Evolutionary conservation across 1,140 invertebrate genomes (phyloP), one percentile per base, ranked within the genome.

Genomic region (Campoletis sonorensis): DNA sequence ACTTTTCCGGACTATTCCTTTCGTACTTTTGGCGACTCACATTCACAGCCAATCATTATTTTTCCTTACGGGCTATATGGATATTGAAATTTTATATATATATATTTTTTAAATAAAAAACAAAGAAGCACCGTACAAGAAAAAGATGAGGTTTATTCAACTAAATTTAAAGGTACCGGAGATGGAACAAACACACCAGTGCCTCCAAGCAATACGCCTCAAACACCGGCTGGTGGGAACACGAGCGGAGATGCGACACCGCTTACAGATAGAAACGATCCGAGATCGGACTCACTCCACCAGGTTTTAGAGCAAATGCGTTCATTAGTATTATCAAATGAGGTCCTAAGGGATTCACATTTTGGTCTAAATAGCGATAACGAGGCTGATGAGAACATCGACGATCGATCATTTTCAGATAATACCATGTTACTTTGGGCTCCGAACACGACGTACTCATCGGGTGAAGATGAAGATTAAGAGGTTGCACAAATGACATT

Each of bases 291-390:
- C 64, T 92, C 91, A 16, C 85, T 92, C 77, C 90, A 92, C 85
- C 89, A 91, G 85, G 90, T 92, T 81, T 86, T 92, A 77, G 91
- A 92, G 85, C 91, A 92, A 87, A 92, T 92, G 89, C 87, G 90
- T 83, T 91, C 90, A 45, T 87, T 92, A 86, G 88, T 90, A 83
- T 82, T 90, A 82, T 88, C 86, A 75, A 88, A 89, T 70, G 67
- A 78, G 33, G 33, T 78, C 45, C 33, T 67, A 26, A 78, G 76
- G 16, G 76, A 78, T 58, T 64, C 76, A 85, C 85, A 89, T 72
- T 82, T 87, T 18, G 84, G 89, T 21, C 85, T 87, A 67, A 88
- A 84, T 80, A 89, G 87, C 83, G 85, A 89, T 87, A 87, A 87
- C 77, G 89, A 91, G 84, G 72, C 88, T 58, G 87, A 90, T 81